Percentiles rank a stretch among this genome's conserved stretches.
These are phyloP conservation scores for Fragariocoptes setiger DNA, from an alignment of 1,140 invertebrate genomes.

Conservation along the genomic window DNA sequence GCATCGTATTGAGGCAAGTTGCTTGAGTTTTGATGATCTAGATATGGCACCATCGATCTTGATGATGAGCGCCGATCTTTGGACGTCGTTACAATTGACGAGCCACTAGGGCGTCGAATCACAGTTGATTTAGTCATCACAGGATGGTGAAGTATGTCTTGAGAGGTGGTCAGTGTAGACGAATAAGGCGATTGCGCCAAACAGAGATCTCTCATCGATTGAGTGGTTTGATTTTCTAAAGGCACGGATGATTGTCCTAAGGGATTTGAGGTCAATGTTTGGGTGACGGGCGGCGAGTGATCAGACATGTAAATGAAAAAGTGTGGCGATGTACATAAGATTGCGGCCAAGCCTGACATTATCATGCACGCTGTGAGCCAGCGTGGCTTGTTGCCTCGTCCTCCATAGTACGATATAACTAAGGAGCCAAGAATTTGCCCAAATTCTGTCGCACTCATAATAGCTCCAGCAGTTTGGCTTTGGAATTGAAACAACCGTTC, in stretches of 20 bases:
- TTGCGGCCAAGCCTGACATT: conserved; percentile 49
- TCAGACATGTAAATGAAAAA: conserved; percentile 10
- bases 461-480: conserved; percentile 64
- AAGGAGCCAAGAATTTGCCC: conserved; percentile 52
- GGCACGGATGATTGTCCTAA: too few relatives aligned
- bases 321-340: conserved; percentile 38
- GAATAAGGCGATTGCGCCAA: neutral
- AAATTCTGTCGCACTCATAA: conserved; percentile 73
- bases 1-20: neutral
- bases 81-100: neutral
- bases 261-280: neutral
- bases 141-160: neutral
- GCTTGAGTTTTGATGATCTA: neutral
- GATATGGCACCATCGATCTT: neutral
- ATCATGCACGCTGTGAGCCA: conserved; percentile 83
- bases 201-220: too few relatives aligned
- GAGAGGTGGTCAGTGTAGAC: neutral
- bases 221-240: neutral
- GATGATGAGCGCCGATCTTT: neutral
- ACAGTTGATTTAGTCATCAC: neutral
- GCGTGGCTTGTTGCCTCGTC: conserved; percentile 64
- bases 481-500: conserved; percentile 85
- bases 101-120: too few relatives aligned
- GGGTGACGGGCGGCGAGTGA: neutral
- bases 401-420: conserved; percentile 54